Evolutionary conservation across 2,797 vertebrate genomes (phyloP), one percentile per base, ranked within the genome.

Genomic region (Esox lucius): DNA sequence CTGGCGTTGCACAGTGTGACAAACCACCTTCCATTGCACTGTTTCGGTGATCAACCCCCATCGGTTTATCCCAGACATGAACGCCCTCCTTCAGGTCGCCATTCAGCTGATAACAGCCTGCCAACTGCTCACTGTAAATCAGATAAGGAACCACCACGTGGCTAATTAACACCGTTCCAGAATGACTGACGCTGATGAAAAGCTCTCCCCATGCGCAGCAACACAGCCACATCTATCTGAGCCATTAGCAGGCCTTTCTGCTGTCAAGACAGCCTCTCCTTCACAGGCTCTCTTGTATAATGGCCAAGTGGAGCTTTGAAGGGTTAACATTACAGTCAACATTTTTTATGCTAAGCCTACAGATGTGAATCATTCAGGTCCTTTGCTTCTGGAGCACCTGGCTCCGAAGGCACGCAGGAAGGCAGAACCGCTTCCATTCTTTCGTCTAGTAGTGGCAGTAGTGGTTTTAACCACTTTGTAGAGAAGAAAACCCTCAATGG

Each of bases 91-190:
- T 4, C 17, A 51, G 49, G 19, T 26, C 0, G n/a, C 17, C 46
- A 53, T 39, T 64, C 3, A 15, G 48, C 22, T 26, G 33, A 46
- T 70, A 70, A 49, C 59, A 51, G 26, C 68, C 69, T 64, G 19
- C 28, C 59, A 51, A 19, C 68, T 19, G 26, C 13, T 51, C 16
- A 17, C 59, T 62, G 8, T 48, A 65, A 65, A 24, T 51, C 75
- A 71, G 22, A 39, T 59, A 8, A 67, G 16, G 42, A 24, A 16
- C 56, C 53, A 22, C 59, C 33, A 26, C 28, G 35, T 6, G 42
- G 49, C 49, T 71, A 51, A 70, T 70, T 62, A 62, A 16, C n/a
- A 19, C 35, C 61, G 46, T 42, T 68, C 51, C 35, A 59, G 68
- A 31, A 33, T 59, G 64, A 68, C n/a, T 46, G 71, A 72, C 42